phyloP scores from a whole-genome alignment of 1,140 invertebrate species.

The Rhagoletis zephyria region DNA sequence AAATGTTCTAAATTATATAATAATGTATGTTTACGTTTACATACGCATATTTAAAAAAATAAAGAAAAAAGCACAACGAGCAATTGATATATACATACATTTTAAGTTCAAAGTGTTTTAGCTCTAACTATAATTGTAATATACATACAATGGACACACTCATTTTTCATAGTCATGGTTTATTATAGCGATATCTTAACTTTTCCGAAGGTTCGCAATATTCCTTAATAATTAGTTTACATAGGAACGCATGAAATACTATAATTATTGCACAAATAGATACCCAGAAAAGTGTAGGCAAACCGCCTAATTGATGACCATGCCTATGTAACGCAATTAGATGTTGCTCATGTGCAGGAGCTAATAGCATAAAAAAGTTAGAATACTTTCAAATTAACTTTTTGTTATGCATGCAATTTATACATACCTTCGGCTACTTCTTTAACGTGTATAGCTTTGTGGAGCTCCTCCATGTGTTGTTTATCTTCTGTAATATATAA shows the following conservation, averaged over 20 bases:
- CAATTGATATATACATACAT: conserved; percentile 3
- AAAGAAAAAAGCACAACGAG: background rate
- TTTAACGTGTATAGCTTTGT: conserved; percentile 91
- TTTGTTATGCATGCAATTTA: background rate
- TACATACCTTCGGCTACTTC: conserved; percentile 85
- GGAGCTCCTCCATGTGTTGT: conserved; percentile 91
- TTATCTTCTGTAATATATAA: conserved; percentile 93
- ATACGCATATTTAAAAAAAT: conserved; percentile 32
- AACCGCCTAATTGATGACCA: conserved; percentile 89
- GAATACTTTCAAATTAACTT: background rate
- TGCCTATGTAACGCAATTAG: conserved; percentile 93
- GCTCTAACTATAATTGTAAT: conserved; percentile 31
- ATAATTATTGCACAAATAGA: conserved; percentile 90
- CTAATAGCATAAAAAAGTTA: conserved; percentile 74
- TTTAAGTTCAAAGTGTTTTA: background rate
- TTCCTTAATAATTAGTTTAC: conserved; percentile 93
- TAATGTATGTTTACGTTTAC: background rate
- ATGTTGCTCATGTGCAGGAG: conserved; percentile 93
- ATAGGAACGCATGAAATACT: conserved; percentile 94
- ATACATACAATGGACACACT: background rate
- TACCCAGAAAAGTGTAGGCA: conserved; percentile 94
- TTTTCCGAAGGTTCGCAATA: conserved; percentile 84
- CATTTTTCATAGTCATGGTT: conserved; percentile 73
- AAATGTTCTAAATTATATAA: background rate
- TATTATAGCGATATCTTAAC: conserved; percentile 79